phyloP scores from a whole-genome alignment of 2,888 invertebrate species.

The Eupithecia abbreviata region DNA sequence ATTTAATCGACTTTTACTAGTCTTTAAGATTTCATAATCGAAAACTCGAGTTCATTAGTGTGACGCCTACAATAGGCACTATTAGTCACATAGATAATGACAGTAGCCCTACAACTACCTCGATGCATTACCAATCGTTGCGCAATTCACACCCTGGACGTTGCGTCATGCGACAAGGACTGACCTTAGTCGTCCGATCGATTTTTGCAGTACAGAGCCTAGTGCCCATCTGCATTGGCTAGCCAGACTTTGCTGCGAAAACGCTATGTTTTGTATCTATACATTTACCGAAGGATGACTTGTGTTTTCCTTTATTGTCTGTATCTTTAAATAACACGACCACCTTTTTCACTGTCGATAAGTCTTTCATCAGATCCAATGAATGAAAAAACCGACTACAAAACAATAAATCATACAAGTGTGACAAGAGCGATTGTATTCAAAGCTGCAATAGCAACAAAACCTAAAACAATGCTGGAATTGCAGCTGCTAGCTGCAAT shows the following conservation, averaged over 20 bases:
- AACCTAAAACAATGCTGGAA: slow-evolving; percentile 42
- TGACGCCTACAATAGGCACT: slow-evolving; percentile 16
- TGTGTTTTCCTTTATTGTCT: slow-evolving; percentile 27
- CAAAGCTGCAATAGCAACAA: slow-evolving; percentile 33
- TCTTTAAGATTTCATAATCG: not conserved
- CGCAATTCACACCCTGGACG: slow-evolving; percentile 69
- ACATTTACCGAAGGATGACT: slow-evolving; percentile 3
- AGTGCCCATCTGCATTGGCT: slow-evolving; percentile 25
- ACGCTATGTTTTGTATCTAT: not conserved
- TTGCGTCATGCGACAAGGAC: slow-evolving; percentile 75
- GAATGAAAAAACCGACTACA: slow-evolving; percentile 2
- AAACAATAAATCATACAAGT: slow-evolving; percentile 29
- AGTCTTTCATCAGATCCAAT: not conserved
- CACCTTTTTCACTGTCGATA: not conserved
- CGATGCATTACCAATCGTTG: slow-evolving; percentile 61
- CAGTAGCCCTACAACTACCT: slow-evolving; percentile 27
- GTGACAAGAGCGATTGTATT: slow-evolving; percentile 33
- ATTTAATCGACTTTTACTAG: not conserved
- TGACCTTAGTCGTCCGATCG: slow-evolving; percentile 76
- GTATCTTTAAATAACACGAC: not conserved
- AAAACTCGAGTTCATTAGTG: slow-evolving; percentile 14
- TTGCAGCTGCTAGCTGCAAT: slow-evolving; percentile 49
- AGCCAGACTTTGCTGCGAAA: not conserved
- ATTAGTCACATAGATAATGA: slow-evolving; percentile 33
- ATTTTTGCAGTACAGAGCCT: slow-evolving; percentile 58